Base-by-base conservation (phyloP, 2,113 vertebrate genomes). In the Ramphastos sulfuratus region DNA sequence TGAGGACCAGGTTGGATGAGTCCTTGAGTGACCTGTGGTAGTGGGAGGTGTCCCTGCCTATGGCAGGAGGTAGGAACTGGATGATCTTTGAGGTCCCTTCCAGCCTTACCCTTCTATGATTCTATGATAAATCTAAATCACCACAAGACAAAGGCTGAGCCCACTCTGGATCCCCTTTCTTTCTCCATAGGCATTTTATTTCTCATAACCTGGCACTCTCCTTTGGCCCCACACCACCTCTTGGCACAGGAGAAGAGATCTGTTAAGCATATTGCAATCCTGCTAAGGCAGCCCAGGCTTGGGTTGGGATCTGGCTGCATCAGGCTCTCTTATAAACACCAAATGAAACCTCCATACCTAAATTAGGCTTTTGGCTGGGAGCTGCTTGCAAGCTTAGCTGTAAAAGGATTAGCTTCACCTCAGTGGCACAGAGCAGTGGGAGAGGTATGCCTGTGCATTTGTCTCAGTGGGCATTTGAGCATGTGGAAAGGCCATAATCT, bases 351-450 rank as follows among this genome's bases (percentile, higher is more conserved):
- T 39, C 86, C 86, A 90, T 84, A 84, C 66, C 39, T 90, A 93
- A 93, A 90, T 90, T 82, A 73, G 66, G 74, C 33, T 66, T 93
- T 94, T 85, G 21, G 44, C 76, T 92, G 81, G 81, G 87, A 96
- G 83, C 4, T 93, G n/a, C 92, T 92, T 94, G 81, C 88, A 79
- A 4, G 93, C 72, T 80, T 55, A 35, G 37, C 61, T 87, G 37
- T 85, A 83, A 95, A 96, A 89, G 46, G 89, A 95, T 94, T 96
- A 95, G 39, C 70, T 79, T 93, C 77, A 93, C 83, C 59, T 79
- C 84, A 94, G 83, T 67, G 58, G 60, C 77, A 72, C 4, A 6
- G 58, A 94, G 82, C 46, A 84, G 66, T 37, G 58, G 75, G 83
- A 87, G 71, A 86, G 39, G 24, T 78, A 82, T 75, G 69, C 33